phyloP scores from a whole-genome alignment of 92 coral and sea anemone species.

The Siderastrea siderea region DNA sequence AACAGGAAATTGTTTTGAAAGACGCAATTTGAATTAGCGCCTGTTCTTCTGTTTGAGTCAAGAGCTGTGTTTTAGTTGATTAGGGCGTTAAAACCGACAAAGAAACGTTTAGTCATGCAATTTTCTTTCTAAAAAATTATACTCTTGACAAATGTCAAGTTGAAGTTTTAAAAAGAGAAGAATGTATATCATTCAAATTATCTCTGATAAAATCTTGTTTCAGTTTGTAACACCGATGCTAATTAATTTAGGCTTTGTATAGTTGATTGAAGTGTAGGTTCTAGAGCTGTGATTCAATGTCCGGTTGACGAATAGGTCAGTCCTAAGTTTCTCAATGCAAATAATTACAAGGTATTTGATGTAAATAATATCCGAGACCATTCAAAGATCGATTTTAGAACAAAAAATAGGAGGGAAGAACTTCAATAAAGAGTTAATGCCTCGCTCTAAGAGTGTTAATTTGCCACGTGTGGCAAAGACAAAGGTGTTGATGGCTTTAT shows the following conservation, averaged over 20 bases:
- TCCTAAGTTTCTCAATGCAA: background rate
- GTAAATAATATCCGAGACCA: background rate
- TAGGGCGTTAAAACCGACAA: background rate
- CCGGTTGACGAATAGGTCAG: background rate
- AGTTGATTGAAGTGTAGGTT: background rate
- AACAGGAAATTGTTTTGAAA: constrained; percentile 12
- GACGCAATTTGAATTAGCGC: background rate
- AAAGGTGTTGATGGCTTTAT: background rate
- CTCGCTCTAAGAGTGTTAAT: background rate
- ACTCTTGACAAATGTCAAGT: background rate
- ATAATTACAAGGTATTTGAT: background rate
- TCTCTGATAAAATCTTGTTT: constrained; percentile 23
- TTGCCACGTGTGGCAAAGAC: background rate
- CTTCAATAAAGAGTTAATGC: background rate
- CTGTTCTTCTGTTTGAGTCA: background rate
- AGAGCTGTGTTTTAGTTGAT: background rate
- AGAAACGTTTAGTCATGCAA: background rate
- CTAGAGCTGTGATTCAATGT: background rate
- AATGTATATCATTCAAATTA: background rate
- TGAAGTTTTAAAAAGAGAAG: background rate
- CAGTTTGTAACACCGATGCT: background rate
- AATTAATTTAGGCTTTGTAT: constrained; percentile 19
- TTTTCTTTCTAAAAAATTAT: background rate
- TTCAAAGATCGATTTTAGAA: no score
- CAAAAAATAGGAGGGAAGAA: no score